A percentile compares a stretch with the other conserved stretches of the same genome.
Conservation (phyloP, 2,797 vertebrate species). For the Chloroceryle amazona region DNA sequence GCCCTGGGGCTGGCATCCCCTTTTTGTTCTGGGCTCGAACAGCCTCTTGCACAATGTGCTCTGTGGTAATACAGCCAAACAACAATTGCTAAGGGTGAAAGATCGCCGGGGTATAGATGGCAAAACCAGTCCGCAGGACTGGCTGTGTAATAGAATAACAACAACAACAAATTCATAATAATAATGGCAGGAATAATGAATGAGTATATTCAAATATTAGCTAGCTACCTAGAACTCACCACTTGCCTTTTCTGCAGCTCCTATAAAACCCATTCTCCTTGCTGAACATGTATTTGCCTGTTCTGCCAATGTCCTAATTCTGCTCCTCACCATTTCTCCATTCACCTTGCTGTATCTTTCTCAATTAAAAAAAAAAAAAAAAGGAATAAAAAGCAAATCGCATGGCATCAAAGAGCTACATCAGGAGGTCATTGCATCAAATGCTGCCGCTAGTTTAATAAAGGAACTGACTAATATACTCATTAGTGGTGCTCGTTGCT, state of each 20-base stretch:
- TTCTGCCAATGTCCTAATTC: constrained; percentile 17
- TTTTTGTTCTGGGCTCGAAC: constrained; percentile 17
- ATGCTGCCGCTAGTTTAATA: constrained; percentile 71
- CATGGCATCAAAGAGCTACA: constrained; percentile 66
- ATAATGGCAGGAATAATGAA: constrained; percentile 61
- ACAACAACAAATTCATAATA: constrained; percentile 63
- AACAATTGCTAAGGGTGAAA: constrained; percentile 42
- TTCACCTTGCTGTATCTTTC: constrained; percentile 33
- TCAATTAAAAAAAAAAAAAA: not conserved
- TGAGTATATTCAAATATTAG: constrained; percentile 44
- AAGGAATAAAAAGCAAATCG: constrained; percentile 65
- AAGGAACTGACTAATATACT: constrained; percentile 73
- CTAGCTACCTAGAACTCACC: constrained; percentile 11
- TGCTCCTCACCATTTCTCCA: constrained; percentile 13
- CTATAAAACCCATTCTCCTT: constrained; percentile 1
- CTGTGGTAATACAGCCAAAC: constrained; percentile 22
- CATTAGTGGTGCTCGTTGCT: constrained; percentile 58
- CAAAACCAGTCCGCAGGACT: constrained; percentile 54
- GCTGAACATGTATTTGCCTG: constrained; percentile 57
- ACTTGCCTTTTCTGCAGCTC: constrained; percentile 22
- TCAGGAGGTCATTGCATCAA: constrained; percentile 70
- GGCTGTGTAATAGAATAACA: constrained; percentile 54
- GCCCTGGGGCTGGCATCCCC: constrained; percentile 41
- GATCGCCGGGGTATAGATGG: constrained; percentile 23
- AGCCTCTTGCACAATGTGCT: constrained; percentile 26